Conservation (phyloP, 2,113 vertebrate genomes). For the Enhydra lutris region DNA sequence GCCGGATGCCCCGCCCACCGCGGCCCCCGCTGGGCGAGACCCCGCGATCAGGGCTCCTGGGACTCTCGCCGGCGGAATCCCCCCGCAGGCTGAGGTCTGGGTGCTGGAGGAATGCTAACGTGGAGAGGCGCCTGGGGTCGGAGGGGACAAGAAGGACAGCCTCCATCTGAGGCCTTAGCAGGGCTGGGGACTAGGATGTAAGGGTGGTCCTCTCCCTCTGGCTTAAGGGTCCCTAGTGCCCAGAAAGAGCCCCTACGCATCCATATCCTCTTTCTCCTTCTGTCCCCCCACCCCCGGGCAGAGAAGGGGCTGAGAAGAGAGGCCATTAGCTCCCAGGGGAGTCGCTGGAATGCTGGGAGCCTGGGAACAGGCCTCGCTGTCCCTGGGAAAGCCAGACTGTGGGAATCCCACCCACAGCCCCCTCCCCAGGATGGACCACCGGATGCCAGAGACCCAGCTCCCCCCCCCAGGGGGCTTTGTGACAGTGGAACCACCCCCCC, state of each 20-base stretch:
- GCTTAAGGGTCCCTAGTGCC: background rate
- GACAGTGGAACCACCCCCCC: background rate
- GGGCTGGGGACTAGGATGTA: background rate
- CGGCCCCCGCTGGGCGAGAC: background rate
- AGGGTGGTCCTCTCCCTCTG: background rate
- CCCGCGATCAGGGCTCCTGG: background rate
- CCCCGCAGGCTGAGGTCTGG: too few relatives aligned
- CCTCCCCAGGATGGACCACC: constrained; percentile 29
- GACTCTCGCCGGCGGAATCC: background rate
- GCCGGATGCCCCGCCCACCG: constrained; percentile 49
- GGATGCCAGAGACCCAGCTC: constrained; percentile 34
- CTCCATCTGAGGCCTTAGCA: background rate
- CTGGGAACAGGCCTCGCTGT: constrained; percentile 68
- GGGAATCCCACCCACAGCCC: constrained; percentile 60
- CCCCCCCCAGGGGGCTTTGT: background rate
- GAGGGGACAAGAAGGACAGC: background rate
- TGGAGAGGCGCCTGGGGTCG: background rate
- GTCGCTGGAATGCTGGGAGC: constrained; percentile 69
- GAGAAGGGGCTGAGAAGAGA: constrained; percentile 29
- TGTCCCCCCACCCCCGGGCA: background rate
- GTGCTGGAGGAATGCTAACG: background rate
- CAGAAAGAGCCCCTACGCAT: background rate
- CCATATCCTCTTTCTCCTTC: constrained; percentile 23
- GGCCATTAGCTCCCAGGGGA: constrained; percentile 63
- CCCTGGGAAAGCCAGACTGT: constrained; percentile 67